These are phyloP conservation scores for Phylloscopus trochilus DNA, from an alignment of 2,113 vertebrate genomes.

Conservation along the genomic window DNA sequence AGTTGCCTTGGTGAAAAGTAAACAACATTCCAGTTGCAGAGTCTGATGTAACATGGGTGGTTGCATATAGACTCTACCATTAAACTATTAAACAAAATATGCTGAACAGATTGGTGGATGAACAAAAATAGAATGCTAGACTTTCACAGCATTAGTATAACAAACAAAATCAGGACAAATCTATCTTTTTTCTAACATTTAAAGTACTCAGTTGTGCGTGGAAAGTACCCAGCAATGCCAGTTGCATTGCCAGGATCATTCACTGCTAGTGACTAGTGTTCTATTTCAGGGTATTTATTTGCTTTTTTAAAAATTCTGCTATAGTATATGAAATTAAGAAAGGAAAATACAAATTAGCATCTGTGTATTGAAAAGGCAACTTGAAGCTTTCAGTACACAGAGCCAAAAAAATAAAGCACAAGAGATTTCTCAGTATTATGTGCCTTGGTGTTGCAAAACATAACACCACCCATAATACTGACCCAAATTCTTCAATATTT, in stretches of 20 bases:
- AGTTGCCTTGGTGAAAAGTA: conserved; percentile 41
- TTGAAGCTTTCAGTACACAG: background rate
- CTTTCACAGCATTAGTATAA: background rate
- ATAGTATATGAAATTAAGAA: background rate
- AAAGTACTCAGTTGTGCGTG: background rate
- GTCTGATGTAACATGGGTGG: conserved; percentile 52
- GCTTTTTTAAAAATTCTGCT: background rate
- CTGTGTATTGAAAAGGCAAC: background rate
- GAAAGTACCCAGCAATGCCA: background rate
- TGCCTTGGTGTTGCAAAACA: background rate
- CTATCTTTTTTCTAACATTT: background rate
- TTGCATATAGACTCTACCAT: conserved; percentile 35
- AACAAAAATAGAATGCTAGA: conserved; percentile 10
- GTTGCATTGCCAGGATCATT: background rate
- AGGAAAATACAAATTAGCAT: background rate
- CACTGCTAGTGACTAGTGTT: background rate
- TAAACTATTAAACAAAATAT: conserved; percentile 50
- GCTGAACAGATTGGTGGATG: conserved; percentile 32
- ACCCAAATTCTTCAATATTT: background rate
- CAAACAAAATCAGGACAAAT: background rate
- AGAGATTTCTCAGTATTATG: background rate
- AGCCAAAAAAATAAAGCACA: background rate
- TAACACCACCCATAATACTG: background rate
- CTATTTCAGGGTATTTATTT: background rate
- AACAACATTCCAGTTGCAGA: conserved; percentile 57